Evolutionary conservation across 2,113 vertebrate genomes (phyloP).

Genomic region (Ammodytes marinus): DNA sequence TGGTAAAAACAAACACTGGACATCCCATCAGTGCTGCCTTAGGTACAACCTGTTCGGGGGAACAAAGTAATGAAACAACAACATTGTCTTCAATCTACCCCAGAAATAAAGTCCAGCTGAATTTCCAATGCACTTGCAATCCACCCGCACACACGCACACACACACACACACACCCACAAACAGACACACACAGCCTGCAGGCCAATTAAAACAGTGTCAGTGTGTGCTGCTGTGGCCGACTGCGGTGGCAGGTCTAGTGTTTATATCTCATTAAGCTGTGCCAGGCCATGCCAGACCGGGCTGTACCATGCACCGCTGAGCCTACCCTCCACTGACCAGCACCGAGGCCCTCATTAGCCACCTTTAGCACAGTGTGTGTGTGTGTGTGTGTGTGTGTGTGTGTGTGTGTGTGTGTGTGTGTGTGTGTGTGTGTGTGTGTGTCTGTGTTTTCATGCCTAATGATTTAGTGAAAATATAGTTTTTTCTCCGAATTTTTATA

Average conservation of each 20-base stretch:
- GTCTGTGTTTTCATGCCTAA: too few species aligned
- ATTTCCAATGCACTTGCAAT: slow-evolving; percentile 12
- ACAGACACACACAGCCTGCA: slow-evolving; percentile 19
- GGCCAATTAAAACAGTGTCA: slow-evolving; percentile 72
- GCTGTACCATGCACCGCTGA: slow-evolving; percentile 63
- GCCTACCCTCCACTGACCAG: slow-evolving; percentile 47
- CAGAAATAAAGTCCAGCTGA: slow-evolving; percentile 29
- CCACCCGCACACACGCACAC: slow-evolving; percentile 16
- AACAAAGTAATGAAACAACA: not conserved
- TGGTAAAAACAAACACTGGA: not conserved
- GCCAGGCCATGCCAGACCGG: slow-evolving; percentile 69
- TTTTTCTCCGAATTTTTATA: slow-evolving; percentile 13
- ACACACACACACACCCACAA: slow-evolving; percentile 21
- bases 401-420: too few species aligned
- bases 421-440: too few species aligned
- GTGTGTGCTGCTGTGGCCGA: slow-evolving; percentile 67
- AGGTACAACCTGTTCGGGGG: slow-evolving; percentile 1
- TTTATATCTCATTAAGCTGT: slow-evolving; percentile 79
- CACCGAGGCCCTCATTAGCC: slow-evolving; percentile 69
- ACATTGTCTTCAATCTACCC: slow-evolving; percentile 32
- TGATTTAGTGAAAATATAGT: too few species aligned
- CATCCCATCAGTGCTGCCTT: slow-evolving; percentile 7
- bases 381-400: slow-evolving; percentile 9
- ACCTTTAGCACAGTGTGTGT: slow-evolving; percentile 19
- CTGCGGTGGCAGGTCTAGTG: slow-evolving; percentile 66